phyloP scores from a whole-genome alignment of 2,888 invertebrate genomes.

The Didymodactylos carnosus region DNA sequence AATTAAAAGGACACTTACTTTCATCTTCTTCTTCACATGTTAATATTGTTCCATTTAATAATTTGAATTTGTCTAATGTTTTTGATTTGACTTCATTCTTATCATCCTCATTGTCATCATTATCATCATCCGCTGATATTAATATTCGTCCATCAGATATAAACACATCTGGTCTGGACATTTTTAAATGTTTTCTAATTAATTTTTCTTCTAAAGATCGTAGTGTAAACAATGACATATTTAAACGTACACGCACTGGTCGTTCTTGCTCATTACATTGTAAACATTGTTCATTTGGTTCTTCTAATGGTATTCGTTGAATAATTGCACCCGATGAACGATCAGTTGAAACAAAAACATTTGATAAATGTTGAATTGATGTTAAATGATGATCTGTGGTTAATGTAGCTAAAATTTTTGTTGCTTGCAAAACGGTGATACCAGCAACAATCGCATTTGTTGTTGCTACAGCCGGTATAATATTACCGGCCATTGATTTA shows the following conservation, averaged over 20 bases:
- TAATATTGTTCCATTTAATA: neutral
- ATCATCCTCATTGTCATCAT: conserved; percentile 73
- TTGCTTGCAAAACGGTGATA: conserved; percentile 68
- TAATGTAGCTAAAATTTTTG: conserved; percentile 47
- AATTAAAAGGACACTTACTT: neutral
- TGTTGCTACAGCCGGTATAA: conserved; percentile 95
- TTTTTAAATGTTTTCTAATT: conserved; percentile 50
- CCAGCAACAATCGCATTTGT: conserved; percentile 95
- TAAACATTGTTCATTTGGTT: neutral
- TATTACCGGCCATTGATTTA: conserved; percentile 98
- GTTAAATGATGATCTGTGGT: neutral
- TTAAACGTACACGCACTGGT: neutral
- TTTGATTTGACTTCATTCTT: conserved; percentile 37
- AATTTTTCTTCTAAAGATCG: neutral
- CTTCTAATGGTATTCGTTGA: neutral
- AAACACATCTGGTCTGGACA: conserved; percentile 79
- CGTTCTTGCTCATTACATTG: neutral
- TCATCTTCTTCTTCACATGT: neutral
- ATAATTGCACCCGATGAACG: neutral
- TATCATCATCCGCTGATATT: conserved; percentile 74
- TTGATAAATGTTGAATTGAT: neutral
- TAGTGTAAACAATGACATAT: neutral
- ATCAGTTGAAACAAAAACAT: neutral
- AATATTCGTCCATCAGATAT: conserved; percentile 52
- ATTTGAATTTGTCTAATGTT: neutral